Conservation (phyloP, 2,888 invertebrate genomes). For the Drosophila macrothrix region DNA sequence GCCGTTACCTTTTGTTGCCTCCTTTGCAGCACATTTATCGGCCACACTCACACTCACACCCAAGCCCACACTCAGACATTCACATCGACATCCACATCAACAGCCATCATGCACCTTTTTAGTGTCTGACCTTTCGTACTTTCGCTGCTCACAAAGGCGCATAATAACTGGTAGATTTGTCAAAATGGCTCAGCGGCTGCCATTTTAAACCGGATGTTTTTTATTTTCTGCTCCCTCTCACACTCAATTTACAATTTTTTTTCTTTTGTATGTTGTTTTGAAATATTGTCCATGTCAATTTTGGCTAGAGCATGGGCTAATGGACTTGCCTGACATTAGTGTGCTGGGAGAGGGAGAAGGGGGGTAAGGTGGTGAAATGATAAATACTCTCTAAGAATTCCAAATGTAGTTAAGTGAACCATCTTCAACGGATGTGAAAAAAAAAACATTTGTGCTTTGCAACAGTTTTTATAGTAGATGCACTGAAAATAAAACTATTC, state of each 20-base stretch:
- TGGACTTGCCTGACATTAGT: constrained; percentile 33
- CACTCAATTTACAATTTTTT: not conserved
- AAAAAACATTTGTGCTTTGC: not conserved
- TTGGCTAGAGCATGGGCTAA: constrained; percentile 33
- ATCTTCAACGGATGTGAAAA: not conserved
- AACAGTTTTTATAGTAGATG: not conserved
- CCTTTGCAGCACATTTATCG: constrained; percentile 49
- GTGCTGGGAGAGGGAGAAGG: no score
- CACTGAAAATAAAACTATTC: not conserved
- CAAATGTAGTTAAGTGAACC: not conserved
- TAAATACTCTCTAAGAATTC: constrained; percentile 3
- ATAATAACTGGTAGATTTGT: constrained; percentile 74
- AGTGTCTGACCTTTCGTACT: constrained; percentile 44
- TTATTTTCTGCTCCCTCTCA: constrained; percentile 15
- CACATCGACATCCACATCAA: constrained; percentile 20
- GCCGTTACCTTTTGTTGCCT: constrained; percentile 54
- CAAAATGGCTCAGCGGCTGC: constrained; percentile 69
- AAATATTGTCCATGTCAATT: constrained; percentile 44
- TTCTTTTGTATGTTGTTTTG: constrained; percentile 14
- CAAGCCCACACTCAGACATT: constrained; percentile 1
- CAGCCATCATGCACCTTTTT: constrained; percentile 72
- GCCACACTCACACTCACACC: constrained; percentile 28
- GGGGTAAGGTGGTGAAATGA: not conserved
- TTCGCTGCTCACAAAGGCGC: constrained; percentile 55
- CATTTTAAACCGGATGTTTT: constrained; percentile 79